phyloP scores from a whole-genome alignment of 1,140 invertebrate species.

The Camponotus pennsylvanicus region DNA sequence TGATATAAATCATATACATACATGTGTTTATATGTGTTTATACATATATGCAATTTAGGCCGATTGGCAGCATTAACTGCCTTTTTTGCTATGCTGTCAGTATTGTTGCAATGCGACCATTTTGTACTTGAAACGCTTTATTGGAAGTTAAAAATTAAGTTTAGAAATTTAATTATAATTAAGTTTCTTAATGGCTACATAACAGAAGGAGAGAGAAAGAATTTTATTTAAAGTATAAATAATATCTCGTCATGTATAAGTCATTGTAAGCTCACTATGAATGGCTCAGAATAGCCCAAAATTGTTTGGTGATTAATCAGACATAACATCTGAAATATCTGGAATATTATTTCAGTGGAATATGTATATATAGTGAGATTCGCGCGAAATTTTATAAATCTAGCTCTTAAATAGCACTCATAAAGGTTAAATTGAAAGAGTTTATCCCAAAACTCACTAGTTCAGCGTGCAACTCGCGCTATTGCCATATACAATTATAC shows the following conservation, averaged over 20 bases:
- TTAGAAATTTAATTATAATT: no score
- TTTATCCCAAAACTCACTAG: neutral
- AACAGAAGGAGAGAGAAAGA: no score
- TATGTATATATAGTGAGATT: neutral
- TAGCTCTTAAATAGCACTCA: neutral
- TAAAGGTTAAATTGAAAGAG: neutral
- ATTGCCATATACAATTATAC: conserved; percentile 41
- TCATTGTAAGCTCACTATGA: neutral
- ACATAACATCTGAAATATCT: conserved; percentile 8
- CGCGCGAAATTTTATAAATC: no score
- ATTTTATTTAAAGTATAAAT: neutral
- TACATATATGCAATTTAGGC: neutral
- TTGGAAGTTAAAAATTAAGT: neutral
- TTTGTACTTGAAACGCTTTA: conserved; percentile 34
- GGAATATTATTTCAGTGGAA: neutral
- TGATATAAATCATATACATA: neutral
- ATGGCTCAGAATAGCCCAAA: conserved; percentile 14
- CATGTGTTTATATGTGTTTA: neutral
- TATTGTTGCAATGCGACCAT: conserved; percentile 16
- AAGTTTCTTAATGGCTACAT: neutral
- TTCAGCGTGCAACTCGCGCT: neutral
- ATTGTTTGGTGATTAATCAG: conserved; percentile 20
- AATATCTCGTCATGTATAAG: neutral
- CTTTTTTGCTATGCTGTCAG: conserved; percentile 40
- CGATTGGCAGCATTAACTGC: conserved; percentile 39